Evolutionary conservation across 2,888 invertebrate genomes (phyloP).

Genomic region (Phlogophora meticulosa): DNA sequence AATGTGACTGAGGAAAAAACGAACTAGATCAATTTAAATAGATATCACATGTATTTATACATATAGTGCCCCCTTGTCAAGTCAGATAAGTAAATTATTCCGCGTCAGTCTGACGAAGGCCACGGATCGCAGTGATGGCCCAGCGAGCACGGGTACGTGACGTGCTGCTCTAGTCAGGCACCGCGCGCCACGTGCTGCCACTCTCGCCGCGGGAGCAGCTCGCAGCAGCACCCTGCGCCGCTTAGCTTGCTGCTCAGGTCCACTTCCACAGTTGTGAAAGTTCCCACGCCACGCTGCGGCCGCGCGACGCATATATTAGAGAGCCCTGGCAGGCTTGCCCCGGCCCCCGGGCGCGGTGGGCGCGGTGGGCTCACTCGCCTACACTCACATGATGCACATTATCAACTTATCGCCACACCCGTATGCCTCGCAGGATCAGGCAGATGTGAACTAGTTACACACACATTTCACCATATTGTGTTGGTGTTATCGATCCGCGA

Average conservation of each 20-base stretch:
- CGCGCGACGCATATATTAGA: conserved; percentile 10
- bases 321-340: background rate
- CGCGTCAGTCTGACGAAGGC: no score
- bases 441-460: background rate
- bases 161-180: no score
- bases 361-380: conserved; percentile 22
- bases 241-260: background rate
- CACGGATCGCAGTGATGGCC: no score
- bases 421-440: background rate
- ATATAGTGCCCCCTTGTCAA: no score
- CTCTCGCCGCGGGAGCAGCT: background rate
- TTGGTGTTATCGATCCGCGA: conserved; percentile 6
- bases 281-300: conserved; percentile 24
- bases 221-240: background rate
- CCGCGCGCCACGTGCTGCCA: no score
- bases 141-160: no score
- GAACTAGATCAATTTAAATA: no score
- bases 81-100: no score
- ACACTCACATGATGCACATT: conserved; percentile 20
- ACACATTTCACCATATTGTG: background rate
- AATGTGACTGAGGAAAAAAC: no score
- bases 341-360: no score
- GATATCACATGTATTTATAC: no score
- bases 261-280: conserved; percentile 18
- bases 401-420: background rate